Conservation (phyloP, 2,797 vertebrate genomes). For the Rhabdophis nuchalis region DNA sequence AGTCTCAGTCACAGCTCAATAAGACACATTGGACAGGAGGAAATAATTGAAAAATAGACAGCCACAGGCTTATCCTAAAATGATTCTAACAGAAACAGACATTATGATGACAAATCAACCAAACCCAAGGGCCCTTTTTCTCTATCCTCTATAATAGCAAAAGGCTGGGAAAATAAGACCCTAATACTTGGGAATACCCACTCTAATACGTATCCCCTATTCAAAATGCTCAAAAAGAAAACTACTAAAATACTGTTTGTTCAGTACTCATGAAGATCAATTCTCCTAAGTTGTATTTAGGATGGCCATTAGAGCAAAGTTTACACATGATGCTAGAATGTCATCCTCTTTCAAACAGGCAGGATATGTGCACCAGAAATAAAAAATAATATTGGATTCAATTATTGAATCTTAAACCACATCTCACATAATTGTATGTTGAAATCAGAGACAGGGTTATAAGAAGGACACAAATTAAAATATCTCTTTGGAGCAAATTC, state of each 20-base stretch:
- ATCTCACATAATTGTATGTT: slow-evolving; percentile 55
- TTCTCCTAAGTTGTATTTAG: slow-evolving; percentile 55
- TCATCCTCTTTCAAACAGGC: not conserved
- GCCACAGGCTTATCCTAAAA: not conserved
- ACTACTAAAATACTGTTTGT: slow-evolving; percentile 75
- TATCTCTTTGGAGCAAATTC: not conserved
- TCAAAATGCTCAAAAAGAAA: slow-evolving; percentile 51
- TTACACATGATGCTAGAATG: not conserved
- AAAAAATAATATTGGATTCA: slow-evolving; percentile 11
- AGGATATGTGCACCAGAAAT: slow-evolving; percentile 15
- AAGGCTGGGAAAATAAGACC: slow-evolving; percentile 54
- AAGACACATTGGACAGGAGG: not conserved
- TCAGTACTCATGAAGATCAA: slow-evolving; percentile 69
- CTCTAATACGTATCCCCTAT: slow-evolving; percentile 62
- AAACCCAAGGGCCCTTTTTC: slow-evolving; percentile 20
- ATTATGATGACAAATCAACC: slow-evolving; percentile 3
- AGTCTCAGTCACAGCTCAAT: not conserved
- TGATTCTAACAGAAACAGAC: not conserved
- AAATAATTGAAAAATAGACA: not conserved
- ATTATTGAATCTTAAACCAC: slow-evolving; percentile 59
- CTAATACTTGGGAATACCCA: slow-evolving; percentile 67
- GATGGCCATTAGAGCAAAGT: slow-evolving; percentile 1
- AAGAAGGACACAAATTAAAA: not conserved
- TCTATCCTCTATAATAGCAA: not conserved
- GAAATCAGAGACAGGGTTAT: slow-evolving; percentile 6